Evolutionary conservation across 2,113 vertebrate species (phyloP).

Genomic region (Tenebrosternarchus preto): DNA sequence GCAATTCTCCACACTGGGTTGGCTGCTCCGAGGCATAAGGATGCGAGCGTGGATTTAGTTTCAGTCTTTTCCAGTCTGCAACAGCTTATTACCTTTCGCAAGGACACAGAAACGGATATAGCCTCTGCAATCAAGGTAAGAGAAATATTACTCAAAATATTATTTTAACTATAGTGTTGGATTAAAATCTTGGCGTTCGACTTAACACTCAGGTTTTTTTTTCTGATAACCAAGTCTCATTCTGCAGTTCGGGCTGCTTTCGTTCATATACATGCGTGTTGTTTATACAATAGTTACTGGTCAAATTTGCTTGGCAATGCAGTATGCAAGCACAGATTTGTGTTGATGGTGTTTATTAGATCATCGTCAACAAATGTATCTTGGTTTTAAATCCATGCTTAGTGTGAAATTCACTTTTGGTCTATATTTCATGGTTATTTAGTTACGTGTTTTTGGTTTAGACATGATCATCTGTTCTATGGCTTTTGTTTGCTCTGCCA

Average conservation of each 20-base stretch:
- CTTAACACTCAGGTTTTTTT: slow-evolving; percentile 7
- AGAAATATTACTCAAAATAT: slow-evolving; percentile 35
- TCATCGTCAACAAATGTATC: neutral
- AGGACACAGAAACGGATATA: slow-evolving; percentile 58
- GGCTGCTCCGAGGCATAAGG: slow-evolving; percentile 55
- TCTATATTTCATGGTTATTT: neutral
- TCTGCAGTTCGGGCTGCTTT: slow-evolving; percentile 9
- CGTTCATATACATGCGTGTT: neutral
- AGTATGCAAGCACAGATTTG: slow-evolving; percentile 13
- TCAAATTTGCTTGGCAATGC: neutral
- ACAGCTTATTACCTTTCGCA: slow-evolving; percentile 61
- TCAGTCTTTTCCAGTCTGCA: slow-evolving; percentile 60
- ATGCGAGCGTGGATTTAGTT: slow-evolving; percentile 59
- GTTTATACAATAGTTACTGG: neutral
- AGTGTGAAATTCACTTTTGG: neutral
- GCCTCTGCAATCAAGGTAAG: slow-evolving; percentile 58
- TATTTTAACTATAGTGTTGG: neutral
- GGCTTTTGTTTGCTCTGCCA: slow-evolving; percentile 46
- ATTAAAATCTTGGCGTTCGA: neutral
- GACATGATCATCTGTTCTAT: slow-evolving; percentile 34
- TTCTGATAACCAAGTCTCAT: neutral
- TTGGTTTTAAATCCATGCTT: slow-evolving; percentile 17
- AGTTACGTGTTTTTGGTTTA: slow-evolving; percentile 11
- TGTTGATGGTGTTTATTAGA: slow-evolving; percentile 14
- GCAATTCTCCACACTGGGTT: slow-evolving; percentile 60